Evolutionary conservation across 2,797 vertebrate species (phyloP).

Genomic region (Cossypha dichroa): DNA sequence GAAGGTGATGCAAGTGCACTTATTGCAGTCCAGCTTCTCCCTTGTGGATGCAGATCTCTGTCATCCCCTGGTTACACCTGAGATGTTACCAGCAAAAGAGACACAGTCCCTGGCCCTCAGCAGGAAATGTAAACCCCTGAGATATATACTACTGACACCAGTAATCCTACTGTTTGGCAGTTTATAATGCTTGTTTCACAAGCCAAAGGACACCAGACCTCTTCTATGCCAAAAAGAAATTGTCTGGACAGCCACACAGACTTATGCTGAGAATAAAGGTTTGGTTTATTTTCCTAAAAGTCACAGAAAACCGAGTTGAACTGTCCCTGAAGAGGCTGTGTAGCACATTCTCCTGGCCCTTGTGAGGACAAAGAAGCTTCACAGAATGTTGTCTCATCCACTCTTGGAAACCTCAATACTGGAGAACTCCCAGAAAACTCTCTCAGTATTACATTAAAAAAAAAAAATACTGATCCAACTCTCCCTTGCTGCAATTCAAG

Average conservation of each 20-base stretch:
- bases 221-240: not conserved
- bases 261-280: not conserved
- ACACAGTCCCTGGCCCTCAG: fast-evolving
- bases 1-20: not conserved
- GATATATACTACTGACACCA: not conserved
- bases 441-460: not conserved
- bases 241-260: not conserved
- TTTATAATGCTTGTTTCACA: not conserved
- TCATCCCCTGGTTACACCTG: not conserved
- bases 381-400: not conserved
- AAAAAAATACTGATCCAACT: not conserved
- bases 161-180: not conserved
- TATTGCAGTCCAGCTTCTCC: not conserved
- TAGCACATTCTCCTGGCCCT: not conserved
- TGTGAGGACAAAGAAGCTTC: not conserved
- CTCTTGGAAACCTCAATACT: not conserved
- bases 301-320: not conserved
- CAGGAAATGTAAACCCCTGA: not conserved
- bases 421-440: not conserved
- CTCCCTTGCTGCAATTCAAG: not conserved
- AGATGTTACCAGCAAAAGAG: not conserved
- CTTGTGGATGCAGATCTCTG: not conserved
- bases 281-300: not conserved
- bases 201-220: not conserved
- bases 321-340: not conserved